Conservation (phyloP, 2,797 vertebrate species). For the Balearica regulorum region DNA sequence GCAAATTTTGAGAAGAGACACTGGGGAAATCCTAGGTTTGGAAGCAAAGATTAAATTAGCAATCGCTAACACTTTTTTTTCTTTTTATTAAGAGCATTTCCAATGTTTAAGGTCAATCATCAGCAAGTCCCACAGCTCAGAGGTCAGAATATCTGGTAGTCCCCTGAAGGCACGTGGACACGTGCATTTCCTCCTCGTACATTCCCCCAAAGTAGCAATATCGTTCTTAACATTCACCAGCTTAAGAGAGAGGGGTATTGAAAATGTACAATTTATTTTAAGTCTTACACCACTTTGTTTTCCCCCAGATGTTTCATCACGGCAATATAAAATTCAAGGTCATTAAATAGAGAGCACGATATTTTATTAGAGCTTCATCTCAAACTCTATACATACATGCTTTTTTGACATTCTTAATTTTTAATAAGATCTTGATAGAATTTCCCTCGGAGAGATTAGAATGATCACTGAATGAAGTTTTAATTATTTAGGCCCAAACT, state of each 20-base stretch:
- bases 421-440: neutral
- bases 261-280: neutral
- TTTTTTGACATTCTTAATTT: neutral
- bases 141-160: neutral
- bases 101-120: neutral
- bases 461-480: neutral
- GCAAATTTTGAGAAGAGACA: neutral
- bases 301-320: neutral
- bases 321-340: neutral
- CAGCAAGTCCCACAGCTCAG: neutral
- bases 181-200: neutral
- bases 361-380: neutral
- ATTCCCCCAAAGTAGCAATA: neutral
- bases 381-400: neutral
- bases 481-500: neutral
- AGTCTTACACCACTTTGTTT: neutral
- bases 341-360: neutral
- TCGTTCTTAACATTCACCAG: neutral
- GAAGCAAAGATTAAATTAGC: neutral
- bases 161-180: neutral
- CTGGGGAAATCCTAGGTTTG: neutral
- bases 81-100: constrained; percentile 19
- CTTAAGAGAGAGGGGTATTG: neutral
- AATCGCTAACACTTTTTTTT: neutral
- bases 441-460: neutral